These are phyloP conservation scores for Platichthys stellatus DNA, from an alignment of 2,113 vertebrate species.

Conservation along the genomic window DNA sequence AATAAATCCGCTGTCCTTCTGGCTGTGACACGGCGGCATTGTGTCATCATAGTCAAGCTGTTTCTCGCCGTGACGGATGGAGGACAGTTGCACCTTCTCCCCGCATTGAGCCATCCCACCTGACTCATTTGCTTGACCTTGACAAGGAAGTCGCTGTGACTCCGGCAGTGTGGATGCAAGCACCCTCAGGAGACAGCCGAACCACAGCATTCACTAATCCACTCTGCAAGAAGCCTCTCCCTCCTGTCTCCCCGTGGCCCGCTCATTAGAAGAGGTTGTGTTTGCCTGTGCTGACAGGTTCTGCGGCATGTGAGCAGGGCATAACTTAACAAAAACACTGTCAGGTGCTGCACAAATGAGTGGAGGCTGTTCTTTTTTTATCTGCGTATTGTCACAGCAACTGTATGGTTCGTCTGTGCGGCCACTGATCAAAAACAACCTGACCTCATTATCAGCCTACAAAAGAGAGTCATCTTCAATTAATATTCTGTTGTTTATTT, in stretches of 20 bases:
- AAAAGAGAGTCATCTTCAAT: conserved; percentile 3
- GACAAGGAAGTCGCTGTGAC: conserved; percentile 64
- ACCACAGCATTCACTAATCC: conserved; percentile 50
- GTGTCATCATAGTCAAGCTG: conserved; percentile 47
- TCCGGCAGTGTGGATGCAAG: conserved; percentile 62
- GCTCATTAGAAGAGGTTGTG: conserved; percentile 64
- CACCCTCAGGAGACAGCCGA: conserved; percentile 58
- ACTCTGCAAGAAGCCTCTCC: conserved; percentile 37
- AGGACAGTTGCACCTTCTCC: conserved; percentile 51
- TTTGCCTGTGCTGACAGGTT: conserved; percentile 53
- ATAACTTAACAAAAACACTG: conserved; percentile 48
- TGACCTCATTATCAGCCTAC: conserved; percentile 32
- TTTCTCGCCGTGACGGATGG: conserved; percentile 56
- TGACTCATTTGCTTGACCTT: conserved; percentile 79
- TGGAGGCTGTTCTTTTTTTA: conserved; percentile 28
- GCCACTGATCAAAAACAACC: not conserved
- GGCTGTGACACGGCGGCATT: conserved; percentile 33
- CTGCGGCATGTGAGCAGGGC: conserved; percentile 32
- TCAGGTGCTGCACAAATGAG: conserved; percentile 28
- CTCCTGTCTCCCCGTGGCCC: conserved; percentile 41
- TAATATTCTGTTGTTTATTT: not conserved
- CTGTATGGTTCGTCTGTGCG: conserved; percentile 22
- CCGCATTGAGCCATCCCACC: conserved; percentile 66
- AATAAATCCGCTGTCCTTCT: conserved; percentile 56
- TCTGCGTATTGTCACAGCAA: conserved; percentile 16